These are phyloP conservation scores for Psephotus haematonotus DNA, from an alignment of 2,113 vertebrate genomes.

Conservation along the genomic window DNA sequence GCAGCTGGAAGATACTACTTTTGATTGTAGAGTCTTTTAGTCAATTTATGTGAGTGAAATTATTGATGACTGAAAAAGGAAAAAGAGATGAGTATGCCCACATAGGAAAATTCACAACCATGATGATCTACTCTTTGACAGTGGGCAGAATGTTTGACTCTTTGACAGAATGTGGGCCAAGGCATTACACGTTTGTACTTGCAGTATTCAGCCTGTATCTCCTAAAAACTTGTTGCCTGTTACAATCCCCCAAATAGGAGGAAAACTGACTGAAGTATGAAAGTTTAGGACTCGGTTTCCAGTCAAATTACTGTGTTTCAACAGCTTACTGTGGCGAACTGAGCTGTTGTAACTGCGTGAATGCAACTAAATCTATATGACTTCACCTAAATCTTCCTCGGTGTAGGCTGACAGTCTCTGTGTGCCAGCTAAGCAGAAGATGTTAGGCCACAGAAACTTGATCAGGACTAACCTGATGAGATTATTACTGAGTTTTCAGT, in stretches of 20 bases:
- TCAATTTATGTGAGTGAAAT: neutral
- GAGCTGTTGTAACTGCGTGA: neutral
- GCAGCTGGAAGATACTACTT: slow-evolving; percentile 4
- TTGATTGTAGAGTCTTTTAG: neutral
- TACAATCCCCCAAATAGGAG: neutral
- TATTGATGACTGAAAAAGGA: neutral
- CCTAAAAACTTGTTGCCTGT: neutral
- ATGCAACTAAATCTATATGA: neutral
- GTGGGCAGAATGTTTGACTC: too few relatives aligned
- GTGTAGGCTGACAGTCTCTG: neutral
- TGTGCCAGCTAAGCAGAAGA: neutral
- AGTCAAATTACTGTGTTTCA: neutral
- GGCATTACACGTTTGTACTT: neutral
- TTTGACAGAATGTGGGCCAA: neutral
- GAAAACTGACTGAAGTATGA: neutral
- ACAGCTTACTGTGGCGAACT: neutral
- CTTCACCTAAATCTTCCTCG: neutral
- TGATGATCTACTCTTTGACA: neutral
- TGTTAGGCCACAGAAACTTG: neutral
- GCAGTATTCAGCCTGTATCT: neutral
- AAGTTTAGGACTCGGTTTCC: neutral
- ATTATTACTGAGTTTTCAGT: neutral
- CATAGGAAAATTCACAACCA: neutral
- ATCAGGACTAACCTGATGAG: neutral
- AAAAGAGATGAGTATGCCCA: neutral